Evolutionary conservation across 1,140 invertebrate genomes (phyloP).

Genomic region (Eufriesea mexicana): DNA sequence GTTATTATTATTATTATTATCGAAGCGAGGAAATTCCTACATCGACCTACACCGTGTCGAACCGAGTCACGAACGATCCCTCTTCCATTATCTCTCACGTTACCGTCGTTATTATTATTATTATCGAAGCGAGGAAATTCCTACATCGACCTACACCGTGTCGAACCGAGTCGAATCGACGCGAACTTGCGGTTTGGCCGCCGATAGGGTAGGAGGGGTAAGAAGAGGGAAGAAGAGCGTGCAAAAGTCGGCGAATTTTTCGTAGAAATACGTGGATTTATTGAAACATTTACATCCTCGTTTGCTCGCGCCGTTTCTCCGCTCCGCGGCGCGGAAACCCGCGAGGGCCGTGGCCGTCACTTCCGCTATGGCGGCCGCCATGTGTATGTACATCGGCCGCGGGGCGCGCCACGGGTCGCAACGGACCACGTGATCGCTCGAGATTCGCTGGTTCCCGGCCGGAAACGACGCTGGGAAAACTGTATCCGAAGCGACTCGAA

Average conservation of each 20-base stretch:
- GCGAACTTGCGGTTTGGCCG: not conserved
- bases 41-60: too few relatives aligned
- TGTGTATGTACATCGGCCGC: slow-evolving; percentile 18
- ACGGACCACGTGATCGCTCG: not conserved
- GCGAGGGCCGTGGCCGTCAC: not conserved
- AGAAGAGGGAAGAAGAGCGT: not conserved
- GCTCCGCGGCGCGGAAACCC: not conserved
- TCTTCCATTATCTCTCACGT: too few relatives aligned
- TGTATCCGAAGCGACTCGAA: slow-evolving; percentile 7
- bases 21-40: too few relatives aligned
- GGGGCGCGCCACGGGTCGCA: slow-evolving; percentile 12
- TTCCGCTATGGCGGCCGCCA: not conserved
- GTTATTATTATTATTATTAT: too few relatives aligned
- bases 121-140: too few relatives aligned
- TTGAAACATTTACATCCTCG: slow-evolving; percentile 80
- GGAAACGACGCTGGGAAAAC: slow-evolving; percentile 16
- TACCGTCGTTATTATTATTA: too few relatives aligned
- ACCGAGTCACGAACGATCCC: too few relatives aligned
- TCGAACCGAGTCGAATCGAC: too few relatives aligned
- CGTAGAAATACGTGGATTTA: slow-evolving; percentile 81
- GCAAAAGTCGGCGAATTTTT: slow-evolving; percentile 52
- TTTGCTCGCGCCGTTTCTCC: slow-evolving; percentile 55
- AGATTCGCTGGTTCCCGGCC: not conserved
- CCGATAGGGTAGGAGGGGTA: not conserved
- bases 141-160: too few relatives aligned